Evolutionary conservation across 1,140 invertebrate species (phyloP).

Genomic region (Rhysida immarginata): DNA sequence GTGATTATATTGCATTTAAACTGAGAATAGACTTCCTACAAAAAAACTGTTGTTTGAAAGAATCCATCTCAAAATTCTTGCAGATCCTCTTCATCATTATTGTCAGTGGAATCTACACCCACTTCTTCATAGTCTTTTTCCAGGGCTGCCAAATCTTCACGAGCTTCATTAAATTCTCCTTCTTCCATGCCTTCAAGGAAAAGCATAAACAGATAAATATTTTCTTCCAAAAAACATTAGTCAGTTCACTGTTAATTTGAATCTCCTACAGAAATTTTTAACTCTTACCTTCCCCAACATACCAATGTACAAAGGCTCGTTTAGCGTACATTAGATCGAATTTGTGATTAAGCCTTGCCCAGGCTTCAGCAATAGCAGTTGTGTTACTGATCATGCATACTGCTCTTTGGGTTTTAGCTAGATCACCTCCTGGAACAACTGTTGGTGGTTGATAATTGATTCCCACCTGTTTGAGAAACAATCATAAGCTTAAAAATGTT

Average conservation of each 20-base stretch:
- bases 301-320: constrained; percentile 77
- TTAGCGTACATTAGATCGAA: no score
- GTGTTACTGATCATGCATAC: constrained; percentile 65
- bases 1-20: no score
- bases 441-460: constrained; percentile 33
- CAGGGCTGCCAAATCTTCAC: constrained; percentile 66
- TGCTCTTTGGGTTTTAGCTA: constrained; percentile 37
- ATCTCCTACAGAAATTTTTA: constrained; percentile 17
- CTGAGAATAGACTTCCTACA: no score
- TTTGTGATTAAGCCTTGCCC: constrained; percentile 52
- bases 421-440: no score
- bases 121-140: constrained; percentile 75
- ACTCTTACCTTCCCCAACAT: constrained; percentile 52
- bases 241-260: neutral
- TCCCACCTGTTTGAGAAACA: constrained; percentile 31
- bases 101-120: constrained; percentile 43
- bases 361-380: constrained; percentile 51
- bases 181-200: no score
- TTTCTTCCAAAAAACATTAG: constrained; percentile 24
- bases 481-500: no score
- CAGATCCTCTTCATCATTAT: neutral
- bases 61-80: no score
- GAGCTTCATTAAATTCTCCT: constrained; percentile 68
- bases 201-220: no score
- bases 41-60: no score